Evolutionary conservation across 2,797 vertebrate genomes (phyloP), one percentile per base, ranked within the genome.

Genomic region (Spinibarbus caldwelli): DNA sequence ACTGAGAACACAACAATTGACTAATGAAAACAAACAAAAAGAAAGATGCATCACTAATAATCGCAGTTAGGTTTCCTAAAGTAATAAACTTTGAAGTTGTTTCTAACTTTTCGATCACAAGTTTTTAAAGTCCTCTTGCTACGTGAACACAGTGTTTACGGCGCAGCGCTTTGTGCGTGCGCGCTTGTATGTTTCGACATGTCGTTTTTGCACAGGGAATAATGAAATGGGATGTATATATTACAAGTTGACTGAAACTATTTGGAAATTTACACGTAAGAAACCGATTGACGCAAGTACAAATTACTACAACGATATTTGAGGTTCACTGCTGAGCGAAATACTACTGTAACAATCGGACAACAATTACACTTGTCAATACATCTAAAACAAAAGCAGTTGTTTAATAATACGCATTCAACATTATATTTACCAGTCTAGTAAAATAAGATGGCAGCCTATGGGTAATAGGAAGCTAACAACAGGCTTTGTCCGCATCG

Each of bases 401-500:
- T 6, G 21, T 12, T n/a, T 31, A 45, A 14, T 70, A 66, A 23
- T 43, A 26, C 12, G 31, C 36, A 78, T 6, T 43, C 14, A 21
- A 23, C 3, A 23, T 1, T n/a, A 31, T 41, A 41, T 66, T 52
- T 49, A 49, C 7, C 43, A 83, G 5, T 14, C 4, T 41, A 31
- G 26, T 47, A 8, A 78, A 67, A 19, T 34, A 80, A 81, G 71
- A 85, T 85, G 75, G 49, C 41, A 79, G 76, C 49, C 66, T 80
- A 29, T 80, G 36, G 23, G n/a, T 84, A 68, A 77, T 26, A 68
- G 29, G 31, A 54, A 45, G 23, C 67, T 54, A 85, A 79, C 67
- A 64, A 85, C 83, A 84, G 84, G 77, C 84, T 80, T 85, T 85
- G 84, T 85, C 84, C 83, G 76, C 67, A 79, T 71, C 77, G 43